These are phyloP conservation scores for Lacerta viridis DNA, from an alignment of 2,797 vertebrate genomes.

Conservation along the genomic window DNA sequence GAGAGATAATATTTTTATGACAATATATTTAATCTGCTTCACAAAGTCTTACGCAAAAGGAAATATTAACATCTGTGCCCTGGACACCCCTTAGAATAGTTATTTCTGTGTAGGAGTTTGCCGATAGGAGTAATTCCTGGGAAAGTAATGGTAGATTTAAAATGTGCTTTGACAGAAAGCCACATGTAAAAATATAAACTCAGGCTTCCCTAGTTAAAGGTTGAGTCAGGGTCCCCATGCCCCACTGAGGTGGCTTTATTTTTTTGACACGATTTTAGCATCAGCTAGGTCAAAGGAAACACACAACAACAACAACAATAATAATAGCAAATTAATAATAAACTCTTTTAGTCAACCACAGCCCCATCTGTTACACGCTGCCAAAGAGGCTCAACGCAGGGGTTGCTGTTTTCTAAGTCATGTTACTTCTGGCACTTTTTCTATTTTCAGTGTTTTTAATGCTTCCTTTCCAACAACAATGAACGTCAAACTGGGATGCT, in stretches of 20 bases:
- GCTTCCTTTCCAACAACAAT: conserved; percentile 66
- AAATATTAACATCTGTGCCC: background rate
- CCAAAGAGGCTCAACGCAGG: conserved; percentile 9
- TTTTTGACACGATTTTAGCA: background rate
- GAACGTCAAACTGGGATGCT: conserved; percentile 56
- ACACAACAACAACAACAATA: background rate
- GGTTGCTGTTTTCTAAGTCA: conserved; percentile 39
- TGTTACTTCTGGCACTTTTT: conserved; percentile 58
- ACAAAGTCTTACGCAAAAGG: background rate
- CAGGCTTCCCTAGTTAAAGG: conserved; percentile 7
- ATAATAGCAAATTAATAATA: background rate
- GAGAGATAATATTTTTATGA: background rate
- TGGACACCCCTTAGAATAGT: background rate
- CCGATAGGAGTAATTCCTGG: background rate
- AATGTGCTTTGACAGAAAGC: background rate
- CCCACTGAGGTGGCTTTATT: background rate
- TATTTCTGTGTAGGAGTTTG: background rate
- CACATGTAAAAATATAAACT: conserved; percentile 5
- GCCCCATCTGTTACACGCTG: conserved; percentile 1
- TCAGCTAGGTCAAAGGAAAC: conserved; percentile 9
- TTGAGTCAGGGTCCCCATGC: background rate
- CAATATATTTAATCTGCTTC: background rate
- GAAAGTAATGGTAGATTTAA: background rate
- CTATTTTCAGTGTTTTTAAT: conserved; percentile 67
- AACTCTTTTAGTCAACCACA: fast-evolving